phyloP scores from a whole-genome alignment of 1,140 invertebrate genomes.

The Cydia strobilella region DNA sequence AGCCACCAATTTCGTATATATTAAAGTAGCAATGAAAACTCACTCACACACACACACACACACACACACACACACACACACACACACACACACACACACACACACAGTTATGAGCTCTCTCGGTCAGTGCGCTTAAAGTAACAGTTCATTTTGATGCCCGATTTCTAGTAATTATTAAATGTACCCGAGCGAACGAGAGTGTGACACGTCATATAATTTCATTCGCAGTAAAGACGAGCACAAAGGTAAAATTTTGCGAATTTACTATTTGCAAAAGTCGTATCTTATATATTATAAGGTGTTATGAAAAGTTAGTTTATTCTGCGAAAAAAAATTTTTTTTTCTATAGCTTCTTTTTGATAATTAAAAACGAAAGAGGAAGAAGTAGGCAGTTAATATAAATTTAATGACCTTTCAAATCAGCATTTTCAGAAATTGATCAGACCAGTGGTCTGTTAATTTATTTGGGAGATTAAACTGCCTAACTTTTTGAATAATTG shows the following conservation, averaged over 20 bases:
- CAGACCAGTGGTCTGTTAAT: neutral
- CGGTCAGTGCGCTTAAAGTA: constrained; percentile 5
- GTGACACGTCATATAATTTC: too few relatives aligned
- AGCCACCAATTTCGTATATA: neutral
- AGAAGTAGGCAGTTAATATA: neutral
- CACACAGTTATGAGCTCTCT: too few relatives aligned
- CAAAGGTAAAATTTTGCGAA: too few relatives aligned
- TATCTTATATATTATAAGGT: too few relatives aligned
- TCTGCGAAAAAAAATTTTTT: too few relatives aligned
- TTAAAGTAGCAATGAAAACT: neutral
- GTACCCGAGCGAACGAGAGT: neutral
- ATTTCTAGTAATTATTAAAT: neutral
- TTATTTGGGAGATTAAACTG: neutral
- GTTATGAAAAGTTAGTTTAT: neutral
- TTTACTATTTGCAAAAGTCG: too few relatives aligned
- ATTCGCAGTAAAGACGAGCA: too few relatives aligned
- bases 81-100: too few relatives aligned
- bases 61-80: too few relatives aligned
- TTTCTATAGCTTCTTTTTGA: too few relatives aligned
- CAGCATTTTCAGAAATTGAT: neutral
- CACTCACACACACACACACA: too few relatives aligned
- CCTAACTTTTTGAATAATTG: neutral
- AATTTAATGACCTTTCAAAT: neutral
- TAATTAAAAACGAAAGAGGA: neutral
- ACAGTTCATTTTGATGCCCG: neutral